These are phyloP conservation scores for Sarotherodon lohbergeri DNA, from an alignment of 2,113 vertebrate genomes.

Conservation along the genomic window DNA sequence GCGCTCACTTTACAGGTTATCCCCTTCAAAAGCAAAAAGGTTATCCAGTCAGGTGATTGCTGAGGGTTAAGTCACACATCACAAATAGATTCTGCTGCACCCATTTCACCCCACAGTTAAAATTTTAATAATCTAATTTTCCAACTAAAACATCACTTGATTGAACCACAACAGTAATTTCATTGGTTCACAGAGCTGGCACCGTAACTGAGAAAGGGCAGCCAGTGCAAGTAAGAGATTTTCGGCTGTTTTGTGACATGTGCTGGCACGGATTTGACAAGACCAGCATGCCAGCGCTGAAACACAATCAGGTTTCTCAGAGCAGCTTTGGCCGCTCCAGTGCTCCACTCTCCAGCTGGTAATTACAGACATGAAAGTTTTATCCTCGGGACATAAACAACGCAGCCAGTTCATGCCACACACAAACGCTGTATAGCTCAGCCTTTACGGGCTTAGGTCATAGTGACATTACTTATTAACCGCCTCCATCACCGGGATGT, in stretches of 20 bases:
- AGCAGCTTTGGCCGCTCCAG: constrained; percentile 1
- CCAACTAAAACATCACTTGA: constrained; percentile 38
- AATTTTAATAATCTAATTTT: constrained; percentile 20
- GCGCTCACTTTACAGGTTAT: not conserved
- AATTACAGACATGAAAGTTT: constrained; percentile 47
- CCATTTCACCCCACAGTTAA: not conserved
- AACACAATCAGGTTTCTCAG: constrained; percentile 40
- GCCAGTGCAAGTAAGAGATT: constrained; percentile 28
- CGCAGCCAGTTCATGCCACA: constrained; percentile 28
- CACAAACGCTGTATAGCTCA: not conserved
- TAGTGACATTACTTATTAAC: constrained; percentile 13
- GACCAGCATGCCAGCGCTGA: constrained; percentile 27
- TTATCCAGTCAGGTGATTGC: constrained; percentile 18
- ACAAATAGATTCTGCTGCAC: constrained; percentile 19
- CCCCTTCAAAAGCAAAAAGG: constrained; percentile 24
- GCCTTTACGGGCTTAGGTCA: constrained; percentile 5
- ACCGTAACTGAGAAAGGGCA: not conserved
- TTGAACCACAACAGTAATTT: constrained; percentile 30
- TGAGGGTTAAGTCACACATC: constrained; percentile 6
- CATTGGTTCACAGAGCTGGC: constrained; percentile 11
- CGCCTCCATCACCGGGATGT: not conserved
- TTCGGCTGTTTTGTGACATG: constrained; percentile 33
- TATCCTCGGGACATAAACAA: constrained; percentile 43
- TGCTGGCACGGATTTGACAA: constrained; percentile 34
- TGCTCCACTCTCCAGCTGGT: constrained; percentile 34